A percentile compares a stretch with the other conserved stretches of the same genome.
Conservation (phyloP, 2,797 vertebrate species). For the Chiroxiphia lanceolata region DNA sequence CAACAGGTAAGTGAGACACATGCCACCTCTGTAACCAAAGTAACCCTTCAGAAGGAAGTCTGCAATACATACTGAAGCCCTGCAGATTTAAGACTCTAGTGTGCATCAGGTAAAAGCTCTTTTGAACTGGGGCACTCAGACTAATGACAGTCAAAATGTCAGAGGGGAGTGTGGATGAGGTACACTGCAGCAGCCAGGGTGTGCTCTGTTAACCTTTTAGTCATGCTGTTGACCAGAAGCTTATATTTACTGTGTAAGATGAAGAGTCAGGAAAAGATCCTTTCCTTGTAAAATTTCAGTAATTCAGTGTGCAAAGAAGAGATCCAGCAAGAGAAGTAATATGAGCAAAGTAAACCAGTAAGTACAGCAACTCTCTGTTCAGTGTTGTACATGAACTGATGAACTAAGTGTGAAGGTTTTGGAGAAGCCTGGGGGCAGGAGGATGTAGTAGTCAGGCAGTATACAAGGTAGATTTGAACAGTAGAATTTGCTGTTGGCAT, state of each 20-base stretch:
- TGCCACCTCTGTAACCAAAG: not conserved
- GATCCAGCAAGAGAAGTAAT: not conserved
- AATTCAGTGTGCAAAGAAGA: not conserved
- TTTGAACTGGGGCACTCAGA: not conserved
- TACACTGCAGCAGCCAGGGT: not conserved
- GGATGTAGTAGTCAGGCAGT: not conserved
- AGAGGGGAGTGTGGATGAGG: not conserved
- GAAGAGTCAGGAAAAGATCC: not conserved
- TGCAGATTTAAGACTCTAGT: not conserved
- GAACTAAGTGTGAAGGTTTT: not conserved
- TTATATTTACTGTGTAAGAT: not conserved
- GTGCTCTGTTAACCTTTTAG: not conserved
- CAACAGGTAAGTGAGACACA: not conserved
- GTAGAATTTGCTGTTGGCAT: not conserved
- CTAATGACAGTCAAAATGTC: not conserved
- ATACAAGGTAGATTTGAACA: not conserved
- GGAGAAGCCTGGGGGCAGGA: not conserved
- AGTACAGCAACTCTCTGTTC: not conserved
- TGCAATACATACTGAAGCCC: not conserved
- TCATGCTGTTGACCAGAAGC: not conserved
- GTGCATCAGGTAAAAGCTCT: not conserved
- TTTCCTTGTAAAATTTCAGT: not conserved
- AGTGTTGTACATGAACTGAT: not conserved
- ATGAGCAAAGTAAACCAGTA: not conserved
- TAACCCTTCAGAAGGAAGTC: not conserved